phyloP scores from a whole-genome alignment of 1,140 invertebrate species.

The Leptinotarsa defecta region DNA sequence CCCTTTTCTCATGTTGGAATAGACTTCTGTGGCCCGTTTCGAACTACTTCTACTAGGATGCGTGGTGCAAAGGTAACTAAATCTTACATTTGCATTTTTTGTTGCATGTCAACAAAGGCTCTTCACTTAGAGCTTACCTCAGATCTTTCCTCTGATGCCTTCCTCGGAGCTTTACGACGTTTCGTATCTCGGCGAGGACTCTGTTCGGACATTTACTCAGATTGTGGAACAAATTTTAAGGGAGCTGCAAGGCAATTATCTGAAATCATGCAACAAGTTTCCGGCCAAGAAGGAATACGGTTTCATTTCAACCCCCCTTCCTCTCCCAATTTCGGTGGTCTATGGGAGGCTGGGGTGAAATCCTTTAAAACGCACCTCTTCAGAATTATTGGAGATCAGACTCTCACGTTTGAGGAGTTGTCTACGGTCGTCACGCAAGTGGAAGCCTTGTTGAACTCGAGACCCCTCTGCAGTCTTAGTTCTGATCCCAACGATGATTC shows the following conservation, averaged over 20 bases:
- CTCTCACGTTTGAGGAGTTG: constrained; percentile 48
- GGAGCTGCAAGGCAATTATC: constrained; percentile 37
- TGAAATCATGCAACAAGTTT: background rate
- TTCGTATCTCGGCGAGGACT: constrained; percentile 50
- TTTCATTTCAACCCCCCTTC: constrained; percentile 41
- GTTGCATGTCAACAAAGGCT: constrained; percentile 49
- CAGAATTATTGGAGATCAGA: constrained; percentile 39
- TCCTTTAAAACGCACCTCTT: constrained; percentile 21
- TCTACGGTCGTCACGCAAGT: constrained; percentile 39
- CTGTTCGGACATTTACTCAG: constrained; percentile 48
- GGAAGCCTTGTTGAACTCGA: constrained; percentile 35
- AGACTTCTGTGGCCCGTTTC: constrained; percentile 51
- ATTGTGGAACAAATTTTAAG: constrained; percentile 55
- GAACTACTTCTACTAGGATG: constrained; percentile 25
- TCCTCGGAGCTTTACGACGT: constrained; percentile 51
- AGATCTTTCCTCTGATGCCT: constrained; percentile 50
- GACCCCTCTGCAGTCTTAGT: constrained; percentile 30
- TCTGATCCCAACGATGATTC: constrained; percentile 33
- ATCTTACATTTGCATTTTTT: constrained; percentile 53
- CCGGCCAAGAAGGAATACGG: constrained; percentile 31
- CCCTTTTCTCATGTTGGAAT: constrained; percentile 47
- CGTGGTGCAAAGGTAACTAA: constrained; percentile 44
- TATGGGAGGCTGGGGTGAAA: constrained; percentile 30
- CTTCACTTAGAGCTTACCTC: constrained; percentile 51
- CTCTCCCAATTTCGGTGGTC: constrained; percentile 18